Evolutionary conservation across 2,113 vertebrate species (phyloP).

Genomic region (Argyrosomus japonicus): DNA sequence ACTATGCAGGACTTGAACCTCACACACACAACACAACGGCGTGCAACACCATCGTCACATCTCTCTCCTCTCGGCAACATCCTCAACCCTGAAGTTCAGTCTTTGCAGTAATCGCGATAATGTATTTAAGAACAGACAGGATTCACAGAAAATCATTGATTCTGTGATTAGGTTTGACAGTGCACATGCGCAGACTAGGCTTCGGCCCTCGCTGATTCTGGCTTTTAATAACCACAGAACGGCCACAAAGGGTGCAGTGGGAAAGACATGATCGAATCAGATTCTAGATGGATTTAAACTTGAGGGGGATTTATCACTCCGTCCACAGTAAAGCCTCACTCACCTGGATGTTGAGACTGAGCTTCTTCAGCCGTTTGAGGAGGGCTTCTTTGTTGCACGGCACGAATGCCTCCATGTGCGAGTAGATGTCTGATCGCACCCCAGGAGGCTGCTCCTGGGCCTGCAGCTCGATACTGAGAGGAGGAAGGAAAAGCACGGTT

Average conservation of each 20-base stretch:
- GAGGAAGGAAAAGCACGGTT: slow-evolving; percentile 11
- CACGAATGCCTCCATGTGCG: slow-evolving; percentile 96
- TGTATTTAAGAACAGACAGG: not conserved
- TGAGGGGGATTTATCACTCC: slow-evolving; percentile 7
- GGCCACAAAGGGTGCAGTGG: slow-evolving; percentile 1
- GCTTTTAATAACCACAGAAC: slow-evolving; percentile 7
- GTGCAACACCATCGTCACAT: too few species aligned
- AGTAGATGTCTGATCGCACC: slow-evolving; percentile 90
- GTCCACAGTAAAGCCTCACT: slow-evolving; percentile 42
- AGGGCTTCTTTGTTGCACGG: slow-evolving; percentile 97
- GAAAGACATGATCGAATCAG: not conserved
- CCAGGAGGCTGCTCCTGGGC: slow-evolving; percentile 92
- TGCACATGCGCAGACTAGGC: not conserved
- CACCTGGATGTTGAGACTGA: slow-evolving; percentile 98
- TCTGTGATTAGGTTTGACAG: not conserved
- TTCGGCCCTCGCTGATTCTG: slow-evolving; percentile 1
- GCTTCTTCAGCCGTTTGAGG: slow-evolving; percentile 95
- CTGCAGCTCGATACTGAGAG: slow-evolving; percentile 95
- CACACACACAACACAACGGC: too few species aligned
- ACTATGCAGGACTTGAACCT: too few species aligned
- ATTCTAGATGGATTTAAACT: slow-evolving; percentile 3
- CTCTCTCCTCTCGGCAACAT: too few species aligned
- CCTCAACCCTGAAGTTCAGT: not conserved
- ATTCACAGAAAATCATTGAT: not conserved
- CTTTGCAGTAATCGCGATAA: not conserved